Evolutionary conservation across 2,888 invertebrate species (phyloP).

Genomic region (Cephalotes varians): DNA sequence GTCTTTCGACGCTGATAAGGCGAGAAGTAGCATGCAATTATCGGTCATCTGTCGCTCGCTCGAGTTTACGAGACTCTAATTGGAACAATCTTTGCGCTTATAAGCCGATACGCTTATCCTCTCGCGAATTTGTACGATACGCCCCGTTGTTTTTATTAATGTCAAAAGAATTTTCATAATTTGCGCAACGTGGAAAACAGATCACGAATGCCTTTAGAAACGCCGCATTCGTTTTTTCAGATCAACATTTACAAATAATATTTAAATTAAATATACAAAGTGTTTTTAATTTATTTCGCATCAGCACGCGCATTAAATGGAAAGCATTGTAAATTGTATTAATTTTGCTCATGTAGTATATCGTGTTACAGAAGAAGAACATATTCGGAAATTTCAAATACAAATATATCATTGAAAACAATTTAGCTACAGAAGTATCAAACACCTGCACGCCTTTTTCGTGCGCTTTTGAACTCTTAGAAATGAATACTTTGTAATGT

Average conservation of each 20-base stretch:
- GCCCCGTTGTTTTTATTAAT: not conserved
- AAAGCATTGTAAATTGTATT: not conserved
- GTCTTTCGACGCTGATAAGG: constrained; percentile 48
- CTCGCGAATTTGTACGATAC: not conserved
- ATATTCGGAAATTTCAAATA: not conserved
- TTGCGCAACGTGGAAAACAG: not conserved
- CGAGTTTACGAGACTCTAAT: constrained; percentile 28
- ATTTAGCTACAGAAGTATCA: not conserved
- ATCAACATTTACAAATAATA: not conserved
- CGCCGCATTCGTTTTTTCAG: not conserved
- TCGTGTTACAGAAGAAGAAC: not conserved
- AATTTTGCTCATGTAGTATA: not conserved
- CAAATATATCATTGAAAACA: not conserved
- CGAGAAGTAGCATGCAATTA: constrained; percentile 1
- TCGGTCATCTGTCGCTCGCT: constrained; percentile 34
- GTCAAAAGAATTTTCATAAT: not conserved
- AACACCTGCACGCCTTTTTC: not conserved
- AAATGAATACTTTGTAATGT: not conserved
- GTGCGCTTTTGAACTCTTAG: not conserved
- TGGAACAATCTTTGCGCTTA: constrained; percentile 21
- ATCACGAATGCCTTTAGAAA: not conserved
- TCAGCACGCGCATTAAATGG: not conserved
- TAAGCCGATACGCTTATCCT: constrained; percentile 16
- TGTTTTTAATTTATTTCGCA: not conserved
- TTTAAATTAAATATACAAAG: not conserved